A percentile compares a stretch with the other conserved stretches of the same genome.
phyloP scores from a whole-genome alignment of 2,113 vertebrate species.

The Lontra canadensis region DNA sequence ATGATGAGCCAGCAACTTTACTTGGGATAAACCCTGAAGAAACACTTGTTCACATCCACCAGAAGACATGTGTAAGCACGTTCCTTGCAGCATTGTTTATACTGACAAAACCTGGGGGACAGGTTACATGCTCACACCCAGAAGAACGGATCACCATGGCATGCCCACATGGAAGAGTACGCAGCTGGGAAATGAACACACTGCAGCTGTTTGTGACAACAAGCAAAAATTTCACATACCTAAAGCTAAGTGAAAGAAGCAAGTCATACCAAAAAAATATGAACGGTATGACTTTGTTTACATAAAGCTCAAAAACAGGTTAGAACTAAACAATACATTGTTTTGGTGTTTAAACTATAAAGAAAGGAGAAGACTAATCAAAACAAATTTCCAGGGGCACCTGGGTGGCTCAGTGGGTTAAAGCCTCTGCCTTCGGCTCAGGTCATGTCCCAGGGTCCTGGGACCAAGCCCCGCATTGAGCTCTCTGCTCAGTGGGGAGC shows the following conservation, averaged over 20 bases:
- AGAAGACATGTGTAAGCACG: neutral
- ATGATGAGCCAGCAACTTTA: neutral
- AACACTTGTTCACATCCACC: neutral
- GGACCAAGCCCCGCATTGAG: too few relatives aligned
- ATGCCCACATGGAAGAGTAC: neutral
- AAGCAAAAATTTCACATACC: neutral
- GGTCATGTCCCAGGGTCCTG: too few relatives aligned
- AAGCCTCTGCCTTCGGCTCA: too few relatives aligned
- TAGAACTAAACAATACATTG: neutral
- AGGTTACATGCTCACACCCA: too few relatives aligned
- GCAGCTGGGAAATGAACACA: neutral
- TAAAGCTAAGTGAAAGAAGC: neutral
- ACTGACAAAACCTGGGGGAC: neutral
- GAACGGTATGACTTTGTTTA: neutral
- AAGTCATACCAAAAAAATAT: neutral
- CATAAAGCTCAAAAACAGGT: neutral
- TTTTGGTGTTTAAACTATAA: neutral
- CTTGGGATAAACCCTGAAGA: neutral
- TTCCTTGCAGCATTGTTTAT: neutral
- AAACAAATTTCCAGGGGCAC: neutral
- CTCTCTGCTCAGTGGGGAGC: too few relatives aligned
- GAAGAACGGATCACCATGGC: neutral
- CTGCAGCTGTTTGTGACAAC: neutral
- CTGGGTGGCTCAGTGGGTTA: too few relatives aligned
- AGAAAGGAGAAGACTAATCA: neutral